Evolutionary conservation across 1,140 invertebrate species (phyloP).

Genomic region (Aphelenchoides avenae): DNA sequence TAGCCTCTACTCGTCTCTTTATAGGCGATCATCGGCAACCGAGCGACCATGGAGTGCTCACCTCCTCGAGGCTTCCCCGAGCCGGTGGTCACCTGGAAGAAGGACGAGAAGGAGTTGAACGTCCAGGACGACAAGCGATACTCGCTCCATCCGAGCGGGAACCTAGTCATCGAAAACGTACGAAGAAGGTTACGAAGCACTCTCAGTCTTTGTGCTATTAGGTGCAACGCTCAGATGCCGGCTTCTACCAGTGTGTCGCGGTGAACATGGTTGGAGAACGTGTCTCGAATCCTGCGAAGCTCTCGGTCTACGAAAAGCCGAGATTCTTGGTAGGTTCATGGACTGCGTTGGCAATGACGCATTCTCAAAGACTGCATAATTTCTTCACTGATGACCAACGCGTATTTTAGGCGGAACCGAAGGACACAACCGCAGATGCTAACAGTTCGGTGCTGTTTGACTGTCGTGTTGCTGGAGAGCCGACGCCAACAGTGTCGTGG

Average conservation of each 20-base stretch:
- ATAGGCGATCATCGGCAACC: conserved; percentile 31
- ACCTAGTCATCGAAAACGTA: conserved; percentile 47
- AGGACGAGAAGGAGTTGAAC: conserved; percentile 34
- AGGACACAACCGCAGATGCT: conserved; percentile 32
- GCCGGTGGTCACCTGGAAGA: conserved; percentile 29
- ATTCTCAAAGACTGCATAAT: too few relatives aligned
- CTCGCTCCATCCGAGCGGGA: conserved; percentile 32
- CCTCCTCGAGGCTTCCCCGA: conserved; percentile 41
- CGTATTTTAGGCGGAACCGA: conserved; percentile 33
- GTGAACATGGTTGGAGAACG: conserved; percentile 32
- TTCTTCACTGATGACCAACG: too few relatives aligned
- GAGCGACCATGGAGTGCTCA: conserved; percentile 34
- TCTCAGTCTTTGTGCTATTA: not conserved
- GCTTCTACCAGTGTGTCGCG: conserved; percentile 43
- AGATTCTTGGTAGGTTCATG: conserved; percentile 37
- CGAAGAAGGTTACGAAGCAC: not conserved
- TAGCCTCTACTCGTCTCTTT: not conserved
- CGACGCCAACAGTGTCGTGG: conserved; percentile 41
- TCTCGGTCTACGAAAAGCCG: conserved; percentile 41
- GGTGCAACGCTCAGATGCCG: conserved; percentile 43
- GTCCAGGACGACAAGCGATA: conserved; percentile 25
- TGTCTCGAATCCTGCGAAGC: conserved; percentile 29
- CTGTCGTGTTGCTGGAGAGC: conserved; percentile 40
- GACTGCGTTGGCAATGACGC: too few relatives aligned
- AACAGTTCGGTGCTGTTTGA: conserved; percentile 45